phyloP scores from a whole-genome alignment of 2,888 invertebrate genomes.

The Parnassius orleans region DNA sequence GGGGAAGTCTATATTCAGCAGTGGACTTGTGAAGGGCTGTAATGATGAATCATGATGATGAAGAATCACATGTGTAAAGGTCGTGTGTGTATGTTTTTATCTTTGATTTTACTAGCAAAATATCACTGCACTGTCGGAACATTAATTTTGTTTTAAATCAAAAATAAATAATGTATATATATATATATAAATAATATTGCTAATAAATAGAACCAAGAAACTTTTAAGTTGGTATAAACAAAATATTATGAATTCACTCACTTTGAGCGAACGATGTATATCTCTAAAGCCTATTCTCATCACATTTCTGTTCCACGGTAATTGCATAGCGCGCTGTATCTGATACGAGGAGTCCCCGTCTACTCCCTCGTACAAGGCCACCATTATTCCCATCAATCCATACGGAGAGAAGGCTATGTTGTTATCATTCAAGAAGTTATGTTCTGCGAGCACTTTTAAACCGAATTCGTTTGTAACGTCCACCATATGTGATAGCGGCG shows the following conservation, averaged over 20 bases:
- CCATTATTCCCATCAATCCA: slow-evolving; percentile 88
- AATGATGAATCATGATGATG: too few species aligned
- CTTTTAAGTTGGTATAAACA: too few species aligned
- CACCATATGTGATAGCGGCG: slow-evolving; percentile 88
- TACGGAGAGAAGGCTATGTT: slow-evolving; percentile 93
- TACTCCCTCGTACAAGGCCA: slow-evolving; percentile 90
- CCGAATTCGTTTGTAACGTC: slow-evolving; percentile 89
- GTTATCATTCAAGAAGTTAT: slow-evolving; percentile 86
- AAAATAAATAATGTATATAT: too few species aligned
- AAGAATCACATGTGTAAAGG: too few species aligned
- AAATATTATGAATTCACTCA: slow-evolving; percentile 59
- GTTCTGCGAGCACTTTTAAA: slow-evolving; percentile 84
- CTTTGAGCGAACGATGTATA: slow-evolving; percentile 90
- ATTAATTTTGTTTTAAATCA: too few species aligned
- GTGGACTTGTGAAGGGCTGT: too few species aligned
- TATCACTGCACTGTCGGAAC: too few species aligned
- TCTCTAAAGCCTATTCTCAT: slow-evolving; percentile 90
- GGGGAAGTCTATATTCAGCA: too few species aligned
- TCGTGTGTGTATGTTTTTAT: too few species aligned
- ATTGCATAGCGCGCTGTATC: slow-evolving; percentile 84
- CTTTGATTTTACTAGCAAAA: too few species aligned
- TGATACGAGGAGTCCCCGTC: slow-evolving; percentile 87
- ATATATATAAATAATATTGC: too few species aligned
- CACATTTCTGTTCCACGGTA: slow-evolving; percentile 87
- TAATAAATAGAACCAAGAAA: too few species aligned